Evolutionary conservation across 2,888 invertebrate species (phyloP), one percentile per base, ranked within the genome.

Genomic region (Aphidoletes aphidimyza): DNA sequence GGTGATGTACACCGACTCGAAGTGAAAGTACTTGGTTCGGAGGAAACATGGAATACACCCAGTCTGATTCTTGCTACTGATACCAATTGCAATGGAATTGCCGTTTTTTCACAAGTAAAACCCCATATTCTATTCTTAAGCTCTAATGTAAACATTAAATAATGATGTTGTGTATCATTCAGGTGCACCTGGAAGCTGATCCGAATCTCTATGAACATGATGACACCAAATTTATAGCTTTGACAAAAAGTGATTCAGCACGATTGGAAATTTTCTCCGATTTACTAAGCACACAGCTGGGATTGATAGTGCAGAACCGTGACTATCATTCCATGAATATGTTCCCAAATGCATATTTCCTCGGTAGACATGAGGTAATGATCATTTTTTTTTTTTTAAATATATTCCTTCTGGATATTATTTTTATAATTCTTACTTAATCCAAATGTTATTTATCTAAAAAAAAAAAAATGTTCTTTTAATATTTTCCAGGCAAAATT

Each of bases 31-130:
- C 90, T 96, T 85, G 96, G 95, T 0, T 94, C 94, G 0, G 96
- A 96, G 88, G 96, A 96, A 89, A 96, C 95, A 0, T 96, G 96
- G 96, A 94, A 96, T 85, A 96, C 96, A 0, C 96, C 96, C 0
- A 95, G 95, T 86, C 91, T 96, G 85, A 90, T 96, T 85, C 91
- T 95, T 87, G 96, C 96, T 0, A 91, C 91, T 59, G 92, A 93
- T 83, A 91, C 92, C 36, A 92, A 92, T 39, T 93, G 92, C 84
- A 92, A 92, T 22, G 96, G 96, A 22, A 92, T 93, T 86, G 95
- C 95, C 6, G 93, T 96, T 78, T 96, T 96, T 88, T 96, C 96
- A 36, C 95, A 95, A 91, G 94, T 94, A 88, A 85, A 17, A 9
- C 9, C 9, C 42, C 45, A 30, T 78, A 17, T 14, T 84, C 17